Base-by-base conservation (phyloP, 2,888 invertebrate species). In the Zaprionus lineosus region DNA sequence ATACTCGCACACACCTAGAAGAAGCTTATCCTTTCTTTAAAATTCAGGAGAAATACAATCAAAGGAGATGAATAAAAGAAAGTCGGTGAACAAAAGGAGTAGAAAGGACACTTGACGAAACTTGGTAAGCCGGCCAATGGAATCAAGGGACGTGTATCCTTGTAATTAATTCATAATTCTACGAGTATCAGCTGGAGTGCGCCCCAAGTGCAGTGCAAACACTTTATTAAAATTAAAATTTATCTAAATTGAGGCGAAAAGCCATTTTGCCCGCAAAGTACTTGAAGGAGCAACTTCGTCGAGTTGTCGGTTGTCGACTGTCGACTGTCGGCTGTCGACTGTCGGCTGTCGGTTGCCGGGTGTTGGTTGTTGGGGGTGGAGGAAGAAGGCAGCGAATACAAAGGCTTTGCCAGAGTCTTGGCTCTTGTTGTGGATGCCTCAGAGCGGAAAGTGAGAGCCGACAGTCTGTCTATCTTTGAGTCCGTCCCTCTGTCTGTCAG, bases 171-270 rank as follows among this genome's bases (percentile, higher is more conserved):
- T 84, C 78, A 70, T 70, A 74, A 82, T 65, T 64, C 58, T 33
- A 33, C 14, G 41, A 65, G 74, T 44, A 67, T 56, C 55, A 50
- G 59, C 63, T 78, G 16, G 53, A 77, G 82, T 67, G 61, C 59
- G 37, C 52, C 56, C 58, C 58, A 74, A 87, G 85, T 84, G 87
- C 86, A 77, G 75, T 67, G 76, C 85, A 87, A 87, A 86, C 86
- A 87, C 88, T 87, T 87, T 79, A 87, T 87, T 86, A 87, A 87
- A 83, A 87, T 86, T 86, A 82, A 79, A 86, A 87, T 84, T 76
- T 85, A 83, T 84, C 75, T 83, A 79, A 86, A 84, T 79, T 82
- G 77, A 71, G 66, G 70, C 70, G 70, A 74, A 69, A 70, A 70
- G 72, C 72, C 67, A 70, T 72, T 76, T 63, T 65, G 63, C 37